Percentiles rank a stretch among this genome's conserved stretches.
These are phyloP conservation scores for Agonopterix heracliana DNA, from an alignment of 2,888 invertebrate genomes.

Conservation along the genomic window DNA sequence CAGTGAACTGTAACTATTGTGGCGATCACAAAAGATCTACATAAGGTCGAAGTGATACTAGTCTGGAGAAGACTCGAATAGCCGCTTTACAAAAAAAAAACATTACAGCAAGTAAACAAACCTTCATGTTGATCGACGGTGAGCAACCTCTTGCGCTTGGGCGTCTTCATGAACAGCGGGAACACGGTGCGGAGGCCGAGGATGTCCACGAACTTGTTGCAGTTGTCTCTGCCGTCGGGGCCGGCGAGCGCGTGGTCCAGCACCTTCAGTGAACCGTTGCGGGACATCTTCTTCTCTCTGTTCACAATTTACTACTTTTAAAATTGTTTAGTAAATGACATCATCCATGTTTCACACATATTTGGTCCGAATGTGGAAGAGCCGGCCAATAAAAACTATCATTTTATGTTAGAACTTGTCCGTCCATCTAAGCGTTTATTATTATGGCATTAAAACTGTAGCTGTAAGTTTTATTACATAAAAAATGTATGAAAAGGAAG, in stretches of 20 bases:
- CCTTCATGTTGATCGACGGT: conserved; percentile 94
- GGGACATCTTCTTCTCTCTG: conserved; percentile 94
- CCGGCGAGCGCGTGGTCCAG: conserved; percentile 98
- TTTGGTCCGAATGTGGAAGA: no score
- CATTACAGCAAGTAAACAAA: conserved; percentile 22
- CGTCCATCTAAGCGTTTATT: no score
- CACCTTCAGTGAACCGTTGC: conserved; percentile 97
- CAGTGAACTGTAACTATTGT: no score
- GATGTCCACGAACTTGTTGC: conserved; percentile 98
- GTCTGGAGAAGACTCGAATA: no score
- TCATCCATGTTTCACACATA: not conserved
- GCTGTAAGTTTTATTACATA: no score
- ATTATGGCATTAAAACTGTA: no score
- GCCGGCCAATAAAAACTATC: no score
- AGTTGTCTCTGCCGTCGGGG: conserved; percentile 94
- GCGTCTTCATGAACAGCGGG: conserved; percentile 99
- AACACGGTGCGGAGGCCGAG: conserved; percentile 97
- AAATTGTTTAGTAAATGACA: not conserved
- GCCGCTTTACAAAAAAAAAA: no score
- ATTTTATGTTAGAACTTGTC: no score
- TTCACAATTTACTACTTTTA: not conserved
- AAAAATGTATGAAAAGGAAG: no score
- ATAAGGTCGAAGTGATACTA: no score
- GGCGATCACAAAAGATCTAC: no score
- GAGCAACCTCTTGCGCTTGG: conserved; percentile 87